Evolutionary conservation across 2,113 vertebrate species (phyloP).

Genomic region (Hemiscyllium ocellatum): DNA sequence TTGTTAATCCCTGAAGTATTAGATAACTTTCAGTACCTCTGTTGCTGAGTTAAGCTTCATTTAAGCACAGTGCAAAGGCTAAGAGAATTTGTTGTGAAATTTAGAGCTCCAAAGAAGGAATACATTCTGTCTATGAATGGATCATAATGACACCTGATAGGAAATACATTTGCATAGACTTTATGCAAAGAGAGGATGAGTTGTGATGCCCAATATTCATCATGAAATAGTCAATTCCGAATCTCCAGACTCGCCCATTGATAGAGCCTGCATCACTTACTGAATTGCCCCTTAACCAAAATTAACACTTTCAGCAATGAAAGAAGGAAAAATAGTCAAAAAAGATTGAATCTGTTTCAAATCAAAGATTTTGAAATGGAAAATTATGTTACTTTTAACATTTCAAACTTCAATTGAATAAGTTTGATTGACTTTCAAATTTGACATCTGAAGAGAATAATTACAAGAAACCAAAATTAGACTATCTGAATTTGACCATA

Average conservation of each 20-base stretch:
- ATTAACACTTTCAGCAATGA: not conserved
- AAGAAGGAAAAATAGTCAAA: not conserved
- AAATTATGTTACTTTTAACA: not conserved
- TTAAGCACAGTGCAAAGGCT: not conserved
- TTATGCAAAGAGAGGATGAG: not conserved
- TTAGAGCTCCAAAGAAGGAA: not conserved
- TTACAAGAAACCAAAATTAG: slow-evolving; percentile 13
- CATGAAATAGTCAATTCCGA: not conserved
- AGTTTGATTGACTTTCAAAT: slow-evolving; percentile 15
- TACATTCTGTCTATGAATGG: not conserved
- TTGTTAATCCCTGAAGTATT: not conserved
- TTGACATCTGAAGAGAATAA: slow-evolving; percentile 6
- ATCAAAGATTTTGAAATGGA: slow-evolving; percentile 15
- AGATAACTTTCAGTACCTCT: not conserved
- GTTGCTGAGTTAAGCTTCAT: not conserved
- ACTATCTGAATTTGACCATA: not conserved
- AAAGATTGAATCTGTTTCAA: not conserved
- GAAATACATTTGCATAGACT: not conserved
- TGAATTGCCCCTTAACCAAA: not conserved
- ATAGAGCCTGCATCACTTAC: not conserved
- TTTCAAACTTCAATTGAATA: not conserved
- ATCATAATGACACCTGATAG: not conserved
- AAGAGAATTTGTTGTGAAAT: not conserved
- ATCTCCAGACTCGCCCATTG: not conserved
- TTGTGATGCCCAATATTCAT: too few relatives aligned